phyloP scores from a whole-genome alignment of 2,113 vertebrate genomes.

The Oreochromis spilurus region DNA sequence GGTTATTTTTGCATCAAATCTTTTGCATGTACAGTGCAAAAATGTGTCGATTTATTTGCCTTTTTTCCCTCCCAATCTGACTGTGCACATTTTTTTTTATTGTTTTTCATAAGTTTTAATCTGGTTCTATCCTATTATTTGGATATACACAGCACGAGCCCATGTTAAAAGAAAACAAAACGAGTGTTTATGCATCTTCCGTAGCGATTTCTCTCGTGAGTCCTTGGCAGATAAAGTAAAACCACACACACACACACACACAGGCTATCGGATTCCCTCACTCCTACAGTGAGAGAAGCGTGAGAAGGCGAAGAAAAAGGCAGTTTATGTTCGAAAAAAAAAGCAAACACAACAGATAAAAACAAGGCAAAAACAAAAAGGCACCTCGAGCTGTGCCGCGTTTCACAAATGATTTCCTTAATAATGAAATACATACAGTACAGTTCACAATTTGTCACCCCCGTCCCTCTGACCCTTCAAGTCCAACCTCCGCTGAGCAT shows the following conservation, averaged over 20 bases:
- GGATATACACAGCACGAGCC: constrained; percentile 39
- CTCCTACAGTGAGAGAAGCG: constrained; percentile 22
- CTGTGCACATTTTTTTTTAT: fast-evolving
- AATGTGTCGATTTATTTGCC: not conserved
- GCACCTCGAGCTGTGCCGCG: constrained; percentile 59
- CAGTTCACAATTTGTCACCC: constrained; percentile 57
- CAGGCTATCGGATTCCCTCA: constrained; percentile 9
- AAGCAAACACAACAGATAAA: constrained; percentile 27
- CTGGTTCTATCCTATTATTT: constrained; percentile 7
- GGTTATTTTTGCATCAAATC: not conserved
- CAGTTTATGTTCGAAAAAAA: constrained; percentile 59
- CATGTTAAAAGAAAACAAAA: constrained; percentile 5
- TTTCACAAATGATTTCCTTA: constrained; percentile 56
- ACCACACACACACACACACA: constrained; percentile 13
- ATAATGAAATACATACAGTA: constrained; percentile 59
- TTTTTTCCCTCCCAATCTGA: not conserved
- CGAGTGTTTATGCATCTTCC: constrained; percentile 22
- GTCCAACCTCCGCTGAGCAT: constrained; percentile 24
- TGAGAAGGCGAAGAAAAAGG: constrained; percentile 69
- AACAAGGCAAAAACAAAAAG: constrained; percentile 61
- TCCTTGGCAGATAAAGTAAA: constrained; percentile 66
- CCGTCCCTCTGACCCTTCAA: constrained; percentile 42
- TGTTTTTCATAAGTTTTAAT: constrained; percentile 8
- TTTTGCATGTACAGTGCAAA: not conserved
- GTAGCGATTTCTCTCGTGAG: constrained; percentile 38